Evolutionary conservation across 2,888 invertebrate genomes (phyloP), one percentile per base, ranked within the genome.

Genomic region (Drosophila limbata): DNA sequence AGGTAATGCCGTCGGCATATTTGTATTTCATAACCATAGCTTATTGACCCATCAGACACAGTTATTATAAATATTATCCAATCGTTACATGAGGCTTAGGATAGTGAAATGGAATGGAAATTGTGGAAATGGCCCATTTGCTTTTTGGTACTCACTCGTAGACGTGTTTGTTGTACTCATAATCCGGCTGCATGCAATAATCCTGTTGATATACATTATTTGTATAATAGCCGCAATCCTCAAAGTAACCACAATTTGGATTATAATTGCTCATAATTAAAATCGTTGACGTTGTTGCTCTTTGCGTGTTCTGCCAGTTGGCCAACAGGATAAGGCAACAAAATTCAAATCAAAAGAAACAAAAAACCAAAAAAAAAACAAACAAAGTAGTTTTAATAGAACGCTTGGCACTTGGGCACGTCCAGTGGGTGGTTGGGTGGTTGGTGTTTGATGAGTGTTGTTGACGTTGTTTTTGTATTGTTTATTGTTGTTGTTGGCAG

Each of bases 211-310:
- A 92, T 56, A 90, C 84, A 81, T 89, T 90, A 70, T 89, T 91
- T 60, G 81, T 86, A 75, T 90, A 91, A 68, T 91, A 92, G 67
- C 91, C 74, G 82, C 86, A 92, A 83, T 92, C 92, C 82, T 92
- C 92, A 71, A 91, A 92, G 84, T 92, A 92, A 88, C 92, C 92
- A 80, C 91, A 91, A 88, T 92, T 92, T 66, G 92, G 90, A 89
- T 92, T 92, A 79, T 92, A 92, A 82, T 92, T 91, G 78, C 88
- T 90, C 92, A 92, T 92, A 88, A 87, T 89, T 84, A 79, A 67
- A 65, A 61, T 48, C 59, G 53, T 75, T 62, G 48, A 61, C 52
- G 53, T 61, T 39, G 33, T 42, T 40, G 40, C 53, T 39, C 65
- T 65, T 76, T 40, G 74, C 74, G 78, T 75, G 67, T 55, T 57